These are phyloP conservation scores for Sarcoramphus papa DNA, from an alignment of 2,797 vertebrate species.

Conservation along the genomic window DNA sequence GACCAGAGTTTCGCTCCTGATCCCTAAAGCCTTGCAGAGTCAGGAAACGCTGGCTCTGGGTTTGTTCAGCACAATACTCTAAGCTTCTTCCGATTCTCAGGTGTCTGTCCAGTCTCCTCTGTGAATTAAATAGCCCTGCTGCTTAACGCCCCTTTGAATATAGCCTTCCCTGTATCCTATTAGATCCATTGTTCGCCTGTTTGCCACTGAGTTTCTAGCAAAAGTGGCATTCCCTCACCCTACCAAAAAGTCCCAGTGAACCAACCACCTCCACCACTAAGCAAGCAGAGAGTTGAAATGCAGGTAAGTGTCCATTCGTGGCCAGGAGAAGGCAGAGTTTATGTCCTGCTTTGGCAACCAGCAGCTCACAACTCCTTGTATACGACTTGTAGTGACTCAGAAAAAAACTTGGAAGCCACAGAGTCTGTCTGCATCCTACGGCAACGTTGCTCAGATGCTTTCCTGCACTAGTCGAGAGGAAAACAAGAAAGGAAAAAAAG, in stretches of 20 bases:
- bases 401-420: not conserved
- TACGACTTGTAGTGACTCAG: not conserved
- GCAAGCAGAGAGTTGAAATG: not conserved
- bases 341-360: not conserved
- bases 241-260: not conserved
- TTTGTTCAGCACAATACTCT: not conserved
- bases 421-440: not conserved
- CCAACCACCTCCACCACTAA: not conserved
- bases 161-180: not conserved
- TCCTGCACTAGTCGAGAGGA: not conserved
- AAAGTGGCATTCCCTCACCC: not conserved
- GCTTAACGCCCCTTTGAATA: not conserved
- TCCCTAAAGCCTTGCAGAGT: not conserved
- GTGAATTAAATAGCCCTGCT: not conserved
- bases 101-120: not conserved
- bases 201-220: not conserved
- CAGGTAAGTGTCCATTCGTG: not conserved
- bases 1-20: not conserved
- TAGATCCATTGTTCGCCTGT: not conserved
- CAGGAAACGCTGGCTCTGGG: not conserved
- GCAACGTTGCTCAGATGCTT: not conserved
- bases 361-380: not conserved
- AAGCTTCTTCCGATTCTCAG: not conserved
- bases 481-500: not conserved
- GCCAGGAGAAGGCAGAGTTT: not conserved